Base-by-base conservation (phyloP, 2,888 invertebrate genomes). In the Eupelmus urozonus region DNA sequence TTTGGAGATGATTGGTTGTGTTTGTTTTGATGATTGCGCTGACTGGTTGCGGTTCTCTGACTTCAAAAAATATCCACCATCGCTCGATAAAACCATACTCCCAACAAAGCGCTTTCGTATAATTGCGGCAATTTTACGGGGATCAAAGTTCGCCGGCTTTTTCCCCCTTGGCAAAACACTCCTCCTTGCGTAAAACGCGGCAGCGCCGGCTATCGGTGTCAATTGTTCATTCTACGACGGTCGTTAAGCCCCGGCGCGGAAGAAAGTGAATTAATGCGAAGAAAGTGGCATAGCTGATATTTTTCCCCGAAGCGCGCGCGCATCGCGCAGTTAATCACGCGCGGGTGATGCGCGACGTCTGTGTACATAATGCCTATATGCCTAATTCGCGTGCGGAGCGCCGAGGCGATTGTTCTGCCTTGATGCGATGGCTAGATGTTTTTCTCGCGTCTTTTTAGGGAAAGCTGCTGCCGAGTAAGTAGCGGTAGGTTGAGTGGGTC, bases 251-350 rank as follows among this genome's bases (percentile, higher is more conserved):
- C 23, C 55, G 9, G 20, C 60, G 63, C 13, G 40, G 42, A 59
- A 59, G 63, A 63, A 51, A 65, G 49, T 51, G 65, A 65, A 49
- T 65, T 27, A 51, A 65, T 65, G 65, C 65, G 29, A 65, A 29
- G 65, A 65, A 65, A 65, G 65, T 2, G 16, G 16, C 16, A 34
- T 34, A 9, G 34, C 23, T 25, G 45, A n/a, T 20, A 25, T 45
- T 63, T 63, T 63, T 63, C 9, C 11, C 45, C 1, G 42, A 34
- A 3, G 3, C 45, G 23, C 23, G 18, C 63, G 9, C 34, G 9
- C 34, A 34, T n/a, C 42, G 63, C 20, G 20, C 29, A 51, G 65
- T 65, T 65, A 65, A 65, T 65, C 49, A 65, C 65, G 65, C 65
- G 65, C 65, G 3, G n/a, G n/a, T n/a, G n/a, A n/a, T 3, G 20